These are phyloP conservation scores for Allacma fusca DNA, from an alignment of 2,888 invertebrate species.

Conservation along the genomic window DNA sequence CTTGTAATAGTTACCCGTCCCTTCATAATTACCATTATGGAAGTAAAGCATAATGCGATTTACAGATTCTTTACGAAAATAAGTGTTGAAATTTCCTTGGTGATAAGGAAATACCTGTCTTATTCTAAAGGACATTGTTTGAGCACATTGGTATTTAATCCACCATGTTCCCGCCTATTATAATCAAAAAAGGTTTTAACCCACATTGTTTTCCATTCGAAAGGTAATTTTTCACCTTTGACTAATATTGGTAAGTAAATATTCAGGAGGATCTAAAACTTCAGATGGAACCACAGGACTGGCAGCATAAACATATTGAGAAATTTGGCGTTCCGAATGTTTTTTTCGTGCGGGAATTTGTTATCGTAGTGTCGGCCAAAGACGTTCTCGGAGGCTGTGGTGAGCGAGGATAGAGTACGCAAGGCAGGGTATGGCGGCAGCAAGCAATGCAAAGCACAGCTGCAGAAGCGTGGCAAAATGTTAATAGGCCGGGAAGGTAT, in stretches of 20 bases:
- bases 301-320: conserved; percentile 13
- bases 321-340: not conserved
- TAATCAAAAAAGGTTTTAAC: not conserved
- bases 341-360: not conserved
- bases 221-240: not conserved
- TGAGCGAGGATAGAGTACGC: too few species aligned
- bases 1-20: too few species aligned
- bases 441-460: too few species aligned
- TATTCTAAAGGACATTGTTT: not conserved
- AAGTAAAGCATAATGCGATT: too few species aligned
- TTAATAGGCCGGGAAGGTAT: too few species aligned
- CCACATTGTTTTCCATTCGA: not conserved
- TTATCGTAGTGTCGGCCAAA: not conserved
- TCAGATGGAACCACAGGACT: too few species aligned
- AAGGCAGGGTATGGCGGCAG: too few species aligned
- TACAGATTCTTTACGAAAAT: not conserved
- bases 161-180: not conserved
- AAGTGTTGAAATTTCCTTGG: not conserved
- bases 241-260: not conserved
- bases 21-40: too few species aligned
- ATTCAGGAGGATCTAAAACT: conserved; percentile 20
- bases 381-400: not conserved
- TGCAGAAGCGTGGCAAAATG: too few species aligned
- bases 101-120: not conserved
- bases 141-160: not conserved